Conservation (phyloP, 1,140 invertebrate species). For the Drosophila varians region DNA sequence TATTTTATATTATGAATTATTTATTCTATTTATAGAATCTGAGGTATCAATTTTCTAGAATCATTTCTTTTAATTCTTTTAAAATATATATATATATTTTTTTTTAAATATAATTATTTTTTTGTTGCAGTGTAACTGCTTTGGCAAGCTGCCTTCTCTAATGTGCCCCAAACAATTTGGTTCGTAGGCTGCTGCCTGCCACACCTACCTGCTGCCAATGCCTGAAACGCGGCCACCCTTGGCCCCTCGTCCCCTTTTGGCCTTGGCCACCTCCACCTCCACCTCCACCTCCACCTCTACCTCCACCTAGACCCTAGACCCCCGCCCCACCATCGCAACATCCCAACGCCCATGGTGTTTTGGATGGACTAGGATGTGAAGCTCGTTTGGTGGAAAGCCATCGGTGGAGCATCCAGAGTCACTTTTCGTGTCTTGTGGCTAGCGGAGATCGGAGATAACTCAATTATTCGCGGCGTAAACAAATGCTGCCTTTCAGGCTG, state of each 20-base stretch:
- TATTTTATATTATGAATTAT: too few relatives aligned
- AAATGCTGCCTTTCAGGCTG: conserved; percentile 81
- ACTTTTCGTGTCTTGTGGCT: conserved; percentile 68
- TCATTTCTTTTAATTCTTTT: too few relatives aligned
- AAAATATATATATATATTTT: neutral
- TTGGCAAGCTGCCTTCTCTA: conserved; percentile 61
- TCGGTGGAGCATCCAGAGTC: conserved; percentile 11
- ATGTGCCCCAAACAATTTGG: conserved; percentile 75
- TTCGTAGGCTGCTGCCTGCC: conserved; percentile 64
- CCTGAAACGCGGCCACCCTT: conserved; percentile 14
- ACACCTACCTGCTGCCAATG: conserved; percentile 73
- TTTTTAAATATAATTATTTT: neutral
- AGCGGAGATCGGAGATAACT: conserved; percentile 80
- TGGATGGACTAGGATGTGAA: neutral
- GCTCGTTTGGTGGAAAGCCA: conserved; percentile 28
- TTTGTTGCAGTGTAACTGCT: conserved; percentile 22
- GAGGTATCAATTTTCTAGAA: too few relatives aligned
- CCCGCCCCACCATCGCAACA: conserved; percentile 16
- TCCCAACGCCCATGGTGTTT: neutral
- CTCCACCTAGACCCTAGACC: too few relatives aligned
- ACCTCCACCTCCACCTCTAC: too few relatives aligned
- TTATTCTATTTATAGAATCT: too few relatives aligned
- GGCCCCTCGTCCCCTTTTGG: neutral
- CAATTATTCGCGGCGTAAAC: conserved; percentile 83
- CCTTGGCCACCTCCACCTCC: too few relatives aligned